A percentile compares a stretch with the other conserved stretches of the same genome.
These are phyloP conservation scores for Varanus komodoensis DNA, from an alignment of 2,113 vertebrate species.

Conservation along the genomic window DNA sequence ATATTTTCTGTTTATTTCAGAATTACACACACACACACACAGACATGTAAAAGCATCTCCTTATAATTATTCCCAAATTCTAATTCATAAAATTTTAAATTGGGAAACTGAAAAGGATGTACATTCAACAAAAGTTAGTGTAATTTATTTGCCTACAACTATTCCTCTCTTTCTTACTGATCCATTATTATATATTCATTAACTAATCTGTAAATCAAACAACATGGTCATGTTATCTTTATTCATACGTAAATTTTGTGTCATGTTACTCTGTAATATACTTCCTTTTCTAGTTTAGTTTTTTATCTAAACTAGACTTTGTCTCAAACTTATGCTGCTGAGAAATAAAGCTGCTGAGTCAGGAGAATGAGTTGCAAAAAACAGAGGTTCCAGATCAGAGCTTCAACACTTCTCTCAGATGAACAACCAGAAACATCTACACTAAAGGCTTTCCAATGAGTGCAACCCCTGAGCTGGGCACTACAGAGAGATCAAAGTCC, in stretches of 20 bases:
- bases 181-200: conserved; percentile 58
- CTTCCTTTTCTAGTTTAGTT: not conserved
- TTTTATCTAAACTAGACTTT: not conserved
- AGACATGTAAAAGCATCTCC: not conserved
- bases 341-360: not conserved
- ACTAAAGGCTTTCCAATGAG: not conserved
- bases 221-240: conserved; percentile 34
- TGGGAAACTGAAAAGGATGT: conserved; percentile 37
- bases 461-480: not conserved
- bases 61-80: conserved; percentile 18
- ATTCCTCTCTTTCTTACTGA: conserved; percentile 61
- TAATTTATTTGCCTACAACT: conserved; percentile 37
- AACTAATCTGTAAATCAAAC: conserved; percentile 3
- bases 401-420: not conserved
- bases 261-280: not conserved
- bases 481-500: not conserved
- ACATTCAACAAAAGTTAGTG: conserved; percentile 56
- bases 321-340: not conserved
- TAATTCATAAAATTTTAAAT: conserved; percentile 20
- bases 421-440: not conserved
- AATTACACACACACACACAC: not conserved
- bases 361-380: not conserved
- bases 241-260: conserved; percentile 42
- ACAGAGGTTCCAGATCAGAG: not conserved
- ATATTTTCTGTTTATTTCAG: not conserved